Evolutionary conservation across 2,113 vertebrate genomes (phyloP).

Genomic region (Cyprinodon variegatus): DNA sequence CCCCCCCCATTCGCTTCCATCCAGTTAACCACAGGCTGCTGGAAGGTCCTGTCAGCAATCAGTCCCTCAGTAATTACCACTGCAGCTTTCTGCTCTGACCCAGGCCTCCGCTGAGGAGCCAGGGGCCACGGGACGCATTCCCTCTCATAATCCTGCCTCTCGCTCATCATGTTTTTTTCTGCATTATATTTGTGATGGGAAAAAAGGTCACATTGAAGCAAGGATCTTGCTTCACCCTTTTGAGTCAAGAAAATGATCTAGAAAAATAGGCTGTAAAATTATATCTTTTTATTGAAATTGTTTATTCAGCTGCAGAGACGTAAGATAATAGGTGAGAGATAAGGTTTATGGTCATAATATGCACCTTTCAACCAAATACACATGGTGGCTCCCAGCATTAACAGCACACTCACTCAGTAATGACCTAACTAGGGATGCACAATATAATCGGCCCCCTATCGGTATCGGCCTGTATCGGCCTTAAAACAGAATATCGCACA

Average conservation of each 20-base stretch:
- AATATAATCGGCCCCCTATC: too few relatives aligned
- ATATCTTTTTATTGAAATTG: background rate
- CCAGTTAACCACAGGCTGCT: slow-evolving; percentile 69
- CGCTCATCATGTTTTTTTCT: slow-evolving; percentile 32
- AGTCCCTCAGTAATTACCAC: slow-evolving; percentile 68
- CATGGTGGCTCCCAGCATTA: too few relatives aligned
- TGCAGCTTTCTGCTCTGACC: slow-evolving; percentile 60
- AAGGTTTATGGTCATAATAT: too few relatives aligned
- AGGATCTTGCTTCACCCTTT: slow-evolving; percentile 17
- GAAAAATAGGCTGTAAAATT: slow-evolving; percentile 10
- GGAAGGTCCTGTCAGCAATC: slow-evolving; percentile 73
- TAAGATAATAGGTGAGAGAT: too few relatives aligned
- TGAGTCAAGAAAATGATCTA: slow-evolving; percentile 11
- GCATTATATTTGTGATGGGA: slow-evolving; percentile 27
- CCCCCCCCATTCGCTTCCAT: slow-evolving; percentile 61
- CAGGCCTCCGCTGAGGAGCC: slow-evolving; percentile 43
- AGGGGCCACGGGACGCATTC: slow-evolving; percentile 64
- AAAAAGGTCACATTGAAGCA: slow-evolving; percentile 12
- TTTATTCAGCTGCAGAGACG: background rate
- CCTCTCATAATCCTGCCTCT: slow-evolving; percentile 54
- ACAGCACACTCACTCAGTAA: too few relatives aligned
- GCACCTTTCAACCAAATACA: too few relatives aligned
- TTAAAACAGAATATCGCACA: too few relatives aligned
- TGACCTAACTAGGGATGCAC: too few relatives aligned
- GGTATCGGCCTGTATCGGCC: too few relatives aligned